These are phyloP conservation scores for Strigamia crassipes DNA, from an alignment of 2,888 invertebrate species.

Conservation along the genomic window DNA sequence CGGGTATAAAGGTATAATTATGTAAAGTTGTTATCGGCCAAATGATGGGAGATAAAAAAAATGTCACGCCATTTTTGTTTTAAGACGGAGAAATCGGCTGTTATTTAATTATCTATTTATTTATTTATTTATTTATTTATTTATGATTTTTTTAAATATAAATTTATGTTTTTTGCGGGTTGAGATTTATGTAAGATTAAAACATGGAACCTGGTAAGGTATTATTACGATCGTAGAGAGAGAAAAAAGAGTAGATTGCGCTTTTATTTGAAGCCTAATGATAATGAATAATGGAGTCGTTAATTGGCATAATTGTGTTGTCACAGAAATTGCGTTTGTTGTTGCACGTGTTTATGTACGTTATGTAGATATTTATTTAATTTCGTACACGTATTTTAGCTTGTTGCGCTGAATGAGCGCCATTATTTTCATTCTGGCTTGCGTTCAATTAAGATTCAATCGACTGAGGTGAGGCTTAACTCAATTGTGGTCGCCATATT, in stretches of 20 bases:
- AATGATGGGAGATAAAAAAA: slow-evolving; percentile 2
- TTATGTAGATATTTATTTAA: background rate
- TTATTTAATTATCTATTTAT: background rate
- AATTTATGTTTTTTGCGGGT: background rate
- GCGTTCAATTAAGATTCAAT: slow-evolving; percentile 27
- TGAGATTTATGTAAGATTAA: background rate
- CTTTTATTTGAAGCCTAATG: background rate
- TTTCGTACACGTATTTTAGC: background rate
- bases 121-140: background rate
- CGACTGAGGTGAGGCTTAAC: slow-evolving; percentile 30
- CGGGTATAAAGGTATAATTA: background rate
- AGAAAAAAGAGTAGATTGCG: background rate
- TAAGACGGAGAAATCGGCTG: background rate
- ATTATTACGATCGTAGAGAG: background rate
- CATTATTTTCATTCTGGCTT: slow-evolving; percentile 26
- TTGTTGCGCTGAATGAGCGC: background rate
- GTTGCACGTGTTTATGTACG: background rate
- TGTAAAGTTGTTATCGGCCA: background rate
- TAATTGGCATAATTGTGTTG: background rate
- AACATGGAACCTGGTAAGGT: background rate
- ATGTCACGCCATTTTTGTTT: slow-evolving; percentile 5
- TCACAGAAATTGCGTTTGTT: background rate
- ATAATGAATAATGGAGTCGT: background rate
- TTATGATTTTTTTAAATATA: background rate
- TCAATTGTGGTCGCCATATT: slow-evolving; percentile 30